Percentiles rank a stretch among this genome's conserved stretches.
Evolutionary conservation across 2,797 vertebrate genomes (phyloP).

Genomic region (Calcarius lapponicus): DNA sequence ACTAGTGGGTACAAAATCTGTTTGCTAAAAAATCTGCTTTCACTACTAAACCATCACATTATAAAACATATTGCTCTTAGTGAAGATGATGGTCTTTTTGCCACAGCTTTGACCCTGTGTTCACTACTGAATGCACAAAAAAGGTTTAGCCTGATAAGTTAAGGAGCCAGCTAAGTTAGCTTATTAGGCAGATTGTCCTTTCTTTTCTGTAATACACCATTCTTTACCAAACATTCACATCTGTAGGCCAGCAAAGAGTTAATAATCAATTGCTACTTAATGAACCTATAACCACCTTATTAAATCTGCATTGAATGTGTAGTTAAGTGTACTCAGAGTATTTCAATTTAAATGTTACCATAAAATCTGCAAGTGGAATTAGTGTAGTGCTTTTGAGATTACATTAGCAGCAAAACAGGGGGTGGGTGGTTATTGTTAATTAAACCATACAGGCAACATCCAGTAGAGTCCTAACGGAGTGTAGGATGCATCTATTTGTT

Average conservation of each 20-base stretch:
- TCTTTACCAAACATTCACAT: not conserved
- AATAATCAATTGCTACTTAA: slow-evolving; percentile 35
- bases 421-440: slow-evolving; percentile 39
- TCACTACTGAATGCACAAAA: not conserved
- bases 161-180: not conserved
- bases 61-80: not conserved
- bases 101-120: not conserved
- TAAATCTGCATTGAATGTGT: slow-evolving; percentile 7
- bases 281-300: slow-evolving; percentile 25
- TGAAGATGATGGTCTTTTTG: not conserved
- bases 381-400: slow-evolving; percentile 12
- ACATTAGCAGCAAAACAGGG: slow-evolving; percentile 27
- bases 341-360: slow-evolving; percentile 47
- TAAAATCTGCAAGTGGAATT: slow-evolving; percentile 52
- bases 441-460: not conserved
- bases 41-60: not conserved
- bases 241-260: not conserved
- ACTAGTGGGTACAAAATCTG: not conserved
- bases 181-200: not conserved
- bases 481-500: not conserved
- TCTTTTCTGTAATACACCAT: not conserved
- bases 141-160: not conserved
- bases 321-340: slow-evolving; percentile 22
- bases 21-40: not conserved
- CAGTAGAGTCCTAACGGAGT: not conserved